These are phyloP conservation scores for Trichomycterus rosablanca DNA, from an alignment of 2,113 vertebrate genomes.

Conservation along the genomic window DNA sequence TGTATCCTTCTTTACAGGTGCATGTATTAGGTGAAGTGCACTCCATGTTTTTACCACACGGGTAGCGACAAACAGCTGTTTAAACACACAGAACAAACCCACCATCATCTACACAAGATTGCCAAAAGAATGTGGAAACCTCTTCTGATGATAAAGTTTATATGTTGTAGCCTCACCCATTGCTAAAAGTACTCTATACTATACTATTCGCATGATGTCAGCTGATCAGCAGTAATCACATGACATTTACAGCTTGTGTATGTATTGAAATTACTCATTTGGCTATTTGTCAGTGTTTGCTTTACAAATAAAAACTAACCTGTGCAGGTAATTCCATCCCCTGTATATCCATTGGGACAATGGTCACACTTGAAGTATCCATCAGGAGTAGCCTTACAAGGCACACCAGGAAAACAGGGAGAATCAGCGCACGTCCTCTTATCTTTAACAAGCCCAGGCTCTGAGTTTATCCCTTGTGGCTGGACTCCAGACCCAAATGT, in stretches of 20 bases:
- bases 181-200: too few species aligned
- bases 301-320: constrained; percentile 60
- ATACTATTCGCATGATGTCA: too few species aligned
- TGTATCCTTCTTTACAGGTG: constrained; percentile 79
- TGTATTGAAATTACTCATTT: too few species aligned
- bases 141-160: neutral
- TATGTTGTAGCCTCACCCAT: too few species aligned
- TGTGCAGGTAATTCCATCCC: constrained; percentile 78
- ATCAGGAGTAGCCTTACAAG: constrained; percentile 63
- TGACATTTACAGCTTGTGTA: too few species aligned
- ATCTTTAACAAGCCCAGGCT: constrained; percentile 4
- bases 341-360: constrained; percentile 77
- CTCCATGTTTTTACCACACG: constrained; percentile 79
- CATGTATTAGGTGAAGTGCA: constrained; percentile 81
- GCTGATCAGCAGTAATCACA: too few species aligned
- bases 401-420: constrained; percentile 76
- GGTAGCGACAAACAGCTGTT: constrained; percentile 78
- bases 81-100: constrained; percentile 38
- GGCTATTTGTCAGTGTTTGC: too few species aligned
- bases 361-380: constrained; percentile 68
- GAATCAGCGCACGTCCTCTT: constrained; percentile 62
- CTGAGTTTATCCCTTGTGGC: neutral
- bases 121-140: too few species aligned
- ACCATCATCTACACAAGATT: neutral
- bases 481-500: neutral